Percentiles rank a stretch among this genome's conserved stretches.
Evolutionary conservation across 92 coral and sea anemone species (phyloP).

Genomic region (Virgularia gustaviana): DNA sequence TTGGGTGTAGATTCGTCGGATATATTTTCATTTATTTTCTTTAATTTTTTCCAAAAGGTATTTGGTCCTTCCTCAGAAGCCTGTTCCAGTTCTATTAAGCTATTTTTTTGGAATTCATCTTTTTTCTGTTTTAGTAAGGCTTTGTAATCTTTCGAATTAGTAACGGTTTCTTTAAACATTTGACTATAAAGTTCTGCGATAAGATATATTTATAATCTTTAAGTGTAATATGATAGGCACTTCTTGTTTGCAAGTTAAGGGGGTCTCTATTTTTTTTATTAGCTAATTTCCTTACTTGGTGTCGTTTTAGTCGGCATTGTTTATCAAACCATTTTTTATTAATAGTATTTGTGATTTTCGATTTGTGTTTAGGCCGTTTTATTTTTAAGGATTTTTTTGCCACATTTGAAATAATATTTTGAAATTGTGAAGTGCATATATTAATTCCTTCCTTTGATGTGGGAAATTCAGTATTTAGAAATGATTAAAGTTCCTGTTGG

Average conservation of each 20-base stretch:
- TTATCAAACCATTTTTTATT: constrained; percentile 25
- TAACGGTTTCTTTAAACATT: too few relatives aligned
- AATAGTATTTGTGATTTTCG: not conserved
- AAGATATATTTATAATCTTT: constrained; percentile 40
- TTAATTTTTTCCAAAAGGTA: too few relatives aligned
- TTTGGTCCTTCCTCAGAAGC: too few relatives aligned
- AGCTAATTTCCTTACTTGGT: constrained; percentile 32
- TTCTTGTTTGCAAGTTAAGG: constrained; percentile 19
- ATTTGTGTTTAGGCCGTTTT: constrained; percentile 5
- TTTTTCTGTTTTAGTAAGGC: not conserved
- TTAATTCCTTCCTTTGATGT: constrained; percentile 19
- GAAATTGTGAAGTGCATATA: not conserved
- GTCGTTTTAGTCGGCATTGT: constrained; percentile 19
- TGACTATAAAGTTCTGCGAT: too few relatives aligned
- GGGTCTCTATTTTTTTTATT: constrained; percentile 48
- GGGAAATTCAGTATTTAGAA: constrained; percentile 4
- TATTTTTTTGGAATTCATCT: not conserved
- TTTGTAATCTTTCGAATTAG: too few relatives aligned
- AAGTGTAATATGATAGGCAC: constrained; percentile 26
- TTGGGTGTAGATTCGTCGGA: too few relatives aligned
- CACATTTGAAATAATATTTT: constrained; percentile 18
- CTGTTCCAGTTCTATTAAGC: constrained; percentile 44
- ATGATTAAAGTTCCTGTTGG: constrained; percentile 13
- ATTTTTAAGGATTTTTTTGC: constrained; percentile 37
- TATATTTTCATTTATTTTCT: too few relatives aligned